A percentile compares a stretch with the other conserved stretches of the same genome.
phyloP scores from a whole-genome alignment of 2,113 vertebrate species.

The Sander lucioperca region DNA sequence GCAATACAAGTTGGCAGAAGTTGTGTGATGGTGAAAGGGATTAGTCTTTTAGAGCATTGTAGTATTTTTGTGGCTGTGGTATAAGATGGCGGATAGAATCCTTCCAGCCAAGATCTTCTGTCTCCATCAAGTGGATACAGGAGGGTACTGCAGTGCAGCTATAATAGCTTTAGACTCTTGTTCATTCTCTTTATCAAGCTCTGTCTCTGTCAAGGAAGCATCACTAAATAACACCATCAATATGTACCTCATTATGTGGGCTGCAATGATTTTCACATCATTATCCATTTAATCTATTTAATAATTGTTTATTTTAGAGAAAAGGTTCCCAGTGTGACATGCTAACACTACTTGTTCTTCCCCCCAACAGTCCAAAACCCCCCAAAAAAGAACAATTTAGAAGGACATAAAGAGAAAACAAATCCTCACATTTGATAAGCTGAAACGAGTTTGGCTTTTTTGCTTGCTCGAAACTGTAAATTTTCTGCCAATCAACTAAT shows the following conservation, averaged over 20 bases:
- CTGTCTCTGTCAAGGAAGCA: not conserved
- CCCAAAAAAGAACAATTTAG: not conserved
- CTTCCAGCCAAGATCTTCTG: conserved; percentile 60
- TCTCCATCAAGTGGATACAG: conserved; percentile 73
- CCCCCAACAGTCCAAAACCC: too few species aligned
- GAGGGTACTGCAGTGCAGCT: conserved; percentile 55
- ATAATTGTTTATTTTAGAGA: not conserved
- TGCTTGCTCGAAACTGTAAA: too few species aligned
- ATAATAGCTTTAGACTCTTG: not conserved
- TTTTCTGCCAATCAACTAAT: not conserved
- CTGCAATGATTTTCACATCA: not conserved
- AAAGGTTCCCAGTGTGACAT: not conserved
- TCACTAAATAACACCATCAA: not conserved
- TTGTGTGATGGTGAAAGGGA: conserved; percentile 5
- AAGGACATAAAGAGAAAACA: not conserved
- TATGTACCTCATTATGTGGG: too few species aligned
- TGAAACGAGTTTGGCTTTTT: not conserved
- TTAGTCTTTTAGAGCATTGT: conserved; percentile 25
- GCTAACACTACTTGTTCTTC: not conserved
- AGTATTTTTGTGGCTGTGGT: conserved; percentile 27
- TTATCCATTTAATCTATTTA: not conserved
- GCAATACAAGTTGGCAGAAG: not conserved
- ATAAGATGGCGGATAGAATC: conserved; percentile 55
- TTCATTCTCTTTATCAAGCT: not conserved
- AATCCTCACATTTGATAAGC: not conserved